Percentiles rank a stretch among this genome's conserved stretches.
phyloP scores from a whole-genome alignment of 2,888 invertebrate species.

The Crioceris asparagi region DNA sequence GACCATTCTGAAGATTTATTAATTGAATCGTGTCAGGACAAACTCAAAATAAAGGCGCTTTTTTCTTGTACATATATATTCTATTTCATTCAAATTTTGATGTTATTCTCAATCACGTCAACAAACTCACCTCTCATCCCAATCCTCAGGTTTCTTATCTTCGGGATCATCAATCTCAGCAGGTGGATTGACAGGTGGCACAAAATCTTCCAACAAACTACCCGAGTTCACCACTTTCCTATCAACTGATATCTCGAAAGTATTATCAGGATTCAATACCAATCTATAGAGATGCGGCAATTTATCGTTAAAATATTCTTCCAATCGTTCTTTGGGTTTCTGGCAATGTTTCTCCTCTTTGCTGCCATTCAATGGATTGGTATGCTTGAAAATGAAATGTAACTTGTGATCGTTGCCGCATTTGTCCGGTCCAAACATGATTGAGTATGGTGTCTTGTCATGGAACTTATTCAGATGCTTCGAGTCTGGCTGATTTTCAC shows the following conservation, averaged over 20 bases:
- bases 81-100: too few species aligned
- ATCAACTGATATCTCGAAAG: conserved; percentile 73
- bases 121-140: conserved; percentile 69
- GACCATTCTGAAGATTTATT: too few species aligned
- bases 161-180: conserved; percentile 87
- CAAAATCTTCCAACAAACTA: conserved; percentile 78
- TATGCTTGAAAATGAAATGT: conserved; percentile 86
- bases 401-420: conserved; percentile 94
- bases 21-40: too few species aligned
- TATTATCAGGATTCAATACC: conserved; percentile 67
- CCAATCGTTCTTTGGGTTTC: conserved; percentile 74
- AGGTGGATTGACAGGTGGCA: conserved; percentile 90
- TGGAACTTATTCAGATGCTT: conserved; percentile 73
- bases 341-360: conserved; percentile 94
- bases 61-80: too few species aligned
- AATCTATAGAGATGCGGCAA: conserved; percentile 81
- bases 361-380: conserved; percentile 82
- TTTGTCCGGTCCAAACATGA: conserved; percentile 99
- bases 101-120: too few species aligned
- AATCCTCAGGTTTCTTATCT: conserved; percentile 77
- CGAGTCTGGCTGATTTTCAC: conserved; percentile 48
- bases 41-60: too few species aligned
- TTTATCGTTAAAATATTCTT: conserved; percentile 85
- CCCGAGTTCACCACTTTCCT: conserved; percentile 76
- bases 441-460: conserved; percentile 95